Evolutionary conservation across 2,113 vertebrate species (phyloP).

Genomic region (Cebus imitator): DNA sequence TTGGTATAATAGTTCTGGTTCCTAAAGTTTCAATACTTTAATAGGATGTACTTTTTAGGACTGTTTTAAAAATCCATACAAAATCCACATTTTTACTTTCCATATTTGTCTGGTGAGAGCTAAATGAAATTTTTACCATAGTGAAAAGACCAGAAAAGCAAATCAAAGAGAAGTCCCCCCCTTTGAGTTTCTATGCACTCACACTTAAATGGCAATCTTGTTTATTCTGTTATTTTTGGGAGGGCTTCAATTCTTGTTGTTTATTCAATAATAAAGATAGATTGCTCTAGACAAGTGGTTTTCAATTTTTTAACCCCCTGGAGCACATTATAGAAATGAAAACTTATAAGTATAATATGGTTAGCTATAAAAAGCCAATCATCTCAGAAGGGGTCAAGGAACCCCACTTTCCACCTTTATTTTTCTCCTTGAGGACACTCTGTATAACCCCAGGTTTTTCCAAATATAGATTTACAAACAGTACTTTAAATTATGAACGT

Average conservation of each 20-base stretch:
- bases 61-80: not conserved
- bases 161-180: not conserved
- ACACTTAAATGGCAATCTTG: not conserved
- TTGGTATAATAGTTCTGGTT: not conserved
- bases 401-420: not conserved
- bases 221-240: not conserved
- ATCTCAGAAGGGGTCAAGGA: not conserved
- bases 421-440: not conserved
- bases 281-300: not conserved
- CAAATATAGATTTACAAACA: not conserved
- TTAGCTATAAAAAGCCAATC: not conserved
- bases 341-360: not conserved
- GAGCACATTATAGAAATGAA: not conserved
- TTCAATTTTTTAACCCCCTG: not conserved
- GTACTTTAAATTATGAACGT: not conserved
- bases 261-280: not conserved
- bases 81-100: not conserved
- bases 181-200: not conserved
- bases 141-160: not conserved
- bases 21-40: not conserved
- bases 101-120: not conserved
- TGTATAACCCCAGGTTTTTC: not conserved
- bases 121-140: not conserved
- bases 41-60: not conserved
- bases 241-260: not conserved